phyloP scores from a whole-genome alignment of 2,888 invertebrate genomes.

The Strigamia transsilvanica region DNA sequence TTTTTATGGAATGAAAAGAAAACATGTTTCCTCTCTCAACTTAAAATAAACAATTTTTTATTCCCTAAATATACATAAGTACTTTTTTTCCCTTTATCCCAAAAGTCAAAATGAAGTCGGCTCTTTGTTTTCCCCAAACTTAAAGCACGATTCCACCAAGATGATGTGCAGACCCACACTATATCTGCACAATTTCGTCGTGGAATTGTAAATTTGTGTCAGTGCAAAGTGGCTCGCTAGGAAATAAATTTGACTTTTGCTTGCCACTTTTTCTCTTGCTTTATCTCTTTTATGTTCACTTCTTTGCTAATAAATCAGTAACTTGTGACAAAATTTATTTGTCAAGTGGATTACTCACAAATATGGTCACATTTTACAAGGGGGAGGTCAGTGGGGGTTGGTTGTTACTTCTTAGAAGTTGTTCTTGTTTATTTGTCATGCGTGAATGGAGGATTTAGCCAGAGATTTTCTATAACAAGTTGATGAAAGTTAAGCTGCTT shows the following conservation, averaged over 20 bases:
- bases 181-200: constrained; percentile 16
- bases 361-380: not conserved
- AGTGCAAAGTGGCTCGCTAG: not conserved
- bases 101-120: not conserved
- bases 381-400: not conserved
- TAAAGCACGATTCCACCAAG: not conserved
- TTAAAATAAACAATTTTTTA: too few species aligned
- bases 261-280: not conserved
- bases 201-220: constrained; percentile 34
- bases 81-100: too few species aligned
- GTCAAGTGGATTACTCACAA: constrained; percentile 17
- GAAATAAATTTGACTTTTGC: constrained; percentile 29
- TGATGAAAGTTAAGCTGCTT: not conserved
- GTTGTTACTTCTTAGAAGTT: not conserved
- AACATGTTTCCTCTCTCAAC: too few species aligned
- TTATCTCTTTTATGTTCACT: not conserved
- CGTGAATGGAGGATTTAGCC: not conserved
- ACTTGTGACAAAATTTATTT: constrained; percentile 28
- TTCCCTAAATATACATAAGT: too few species aligned
- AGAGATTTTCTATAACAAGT: not conserved
- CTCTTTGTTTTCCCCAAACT: not conserved
- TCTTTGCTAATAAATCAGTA: not conserved
- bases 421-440: not conserved
- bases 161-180: not conserved
- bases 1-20: too few species aligned